Base-by-base conservation (phyloP, 2,113 vertebrate genomes). In the Labrus mixtus region DNA sequence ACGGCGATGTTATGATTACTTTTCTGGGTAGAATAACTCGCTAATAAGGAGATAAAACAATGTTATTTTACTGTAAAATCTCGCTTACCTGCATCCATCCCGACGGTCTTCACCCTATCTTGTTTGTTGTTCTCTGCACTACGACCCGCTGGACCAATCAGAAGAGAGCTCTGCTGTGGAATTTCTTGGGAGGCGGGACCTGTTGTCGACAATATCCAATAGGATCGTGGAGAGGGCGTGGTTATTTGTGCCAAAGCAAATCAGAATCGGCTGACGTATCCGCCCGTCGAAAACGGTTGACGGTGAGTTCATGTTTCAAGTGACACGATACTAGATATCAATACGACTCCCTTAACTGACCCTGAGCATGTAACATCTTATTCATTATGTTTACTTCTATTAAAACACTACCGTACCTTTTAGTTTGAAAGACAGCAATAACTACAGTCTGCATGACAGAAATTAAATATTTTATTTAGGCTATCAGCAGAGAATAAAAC, bases 51-150 rank as follows among this genome's bases (percentile, higher is more conserved):
- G 45, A 73, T 67, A 20, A 10, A 0, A 33, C 29, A 33, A 1
- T 16, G 37, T 53, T 50, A 62, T 76, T 79, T 80, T 37, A 36
- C 15, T 46, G 1, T 15, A 71, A 77, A 80, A 68, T 70, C n/a
- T 78, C 53, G 61, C 87, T 90, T 93, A 95, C 95, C 94, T 93
- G 95, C 94, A 93, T 95, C 95, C 95, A 95, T 95, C 90, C 93
- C 93, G 95, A 93, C 91, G 90, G 84, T 89, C 78, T 90, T 90
- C 91, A 93, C 90, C 90, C 93, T 90, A 92, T 68, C 93, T 89
- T 93, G 93, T 91, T 95, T 90, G 91, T 91, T 90, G 88, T 91
- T 81, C 79, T 85, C 85, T 58, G 81, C 71, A 33, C 37, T 73
- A 55, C 46, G 67, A 68, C 23, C 50, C 33, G 51, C 39, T 73